Conservation (phyloP, 2,888 invertebrate genomes). For the Erynnis tages region DNA sequence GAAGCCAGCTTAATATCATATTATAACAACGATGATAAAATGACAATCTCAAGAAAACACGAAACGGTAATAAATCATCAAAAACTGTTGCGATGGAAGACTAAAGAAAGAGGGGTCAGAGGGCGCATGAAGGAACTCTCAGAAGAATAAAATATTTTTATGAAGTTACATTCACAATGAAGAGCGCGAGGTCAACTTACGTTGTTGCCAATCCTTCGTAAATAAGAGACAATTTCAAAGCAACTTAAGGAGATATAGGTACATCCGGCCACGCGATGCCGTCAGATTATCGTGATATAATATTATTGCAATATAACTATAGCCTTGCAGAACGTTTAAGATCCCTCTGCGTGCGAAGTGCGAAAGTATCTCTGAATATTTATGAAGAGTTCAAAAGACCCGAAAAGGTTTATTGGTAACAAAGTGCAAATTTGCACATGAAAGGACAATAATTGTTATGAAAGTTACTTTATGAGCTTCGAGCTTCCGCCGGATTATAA, state of each 20-base stretch:
- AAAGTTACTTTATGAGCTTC: constrained; percentile 57
- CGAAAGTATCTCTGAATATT: constrained; percentile 70
- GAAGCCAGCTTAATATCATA: too few species aligned
- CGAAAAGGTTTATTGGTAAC: constrained; percentile 46
- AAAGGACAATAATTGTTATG: constrained; percentile 58
- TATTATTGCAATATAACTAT: constrained; percentile 35
- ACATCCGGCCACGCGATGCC: constrained; percentile 23
- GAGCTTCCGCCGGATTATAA: constrained; percentile 43
- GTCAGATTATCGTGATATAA: constrained; percentile 13
- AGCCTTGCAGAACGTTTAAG: constrained; percentile 27
- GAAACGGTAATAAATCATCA: too few species aligned
- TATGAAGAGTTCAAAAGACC: constrained; percentile 59
- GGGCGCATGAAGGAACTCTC: constrained; percentile 33
- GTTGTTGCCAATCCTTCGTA: constrained; percentile 54
- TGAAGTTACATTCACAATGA: constrained; percentile 42
- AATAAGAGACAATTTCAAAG: constrained; percentile 57
- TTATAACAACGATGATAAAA: too few species aligned
- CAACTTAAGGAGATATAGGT: constrained; percentile 48
- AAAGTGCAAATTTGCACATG: constrained; percentile 41
- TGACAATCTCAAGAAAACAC: too few species aligned
- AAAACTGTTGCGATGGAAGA: not conserved
- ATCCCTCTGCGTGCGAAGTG: constrained; percentile 53
- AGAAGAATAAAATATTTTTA: constrained; percentile 30
- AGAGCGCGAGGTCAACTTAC: constrained; percentile 60
- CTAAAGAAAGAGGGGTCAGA: constrained; percentile 36